Evolutionary conservation across 2,888 invertebrate species (phyloP), one percentile per base, ranked within the genome.

Genomic region (Altica lythri): DNA sequence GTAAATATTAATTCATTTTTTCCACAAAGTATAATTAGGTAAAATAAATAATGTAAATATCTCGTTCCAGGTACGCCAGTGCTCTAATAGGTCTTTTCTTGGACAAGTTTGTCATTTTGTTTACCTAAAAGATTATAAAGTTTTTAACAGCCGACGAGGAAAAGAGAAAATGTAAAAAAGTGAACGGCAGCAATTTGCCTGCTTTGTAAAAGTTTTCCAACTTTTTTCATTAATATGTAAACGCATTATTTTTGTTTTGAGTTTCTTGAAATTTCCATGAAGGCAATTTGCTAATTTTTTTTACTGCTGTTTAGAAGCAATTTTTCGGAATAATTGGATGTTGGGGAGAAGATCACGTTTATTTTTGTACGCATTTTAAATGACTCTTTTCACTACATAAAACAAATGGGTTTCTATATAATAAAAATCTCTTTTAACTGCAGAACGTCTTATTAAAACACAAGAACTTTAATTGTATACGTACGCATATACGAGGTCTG

Each of bases 221-320:
- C 17, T 30, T 49, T 49, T 49, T 42, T 49, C 49, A 40, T 40
- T 40, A 49, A 49, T 49, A 49, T 40, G 19, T 40, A 40, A 48
- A 48, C 38, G 48, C 48, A 40, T 48, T 48, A 38, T 38, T 48
- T 48, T 48, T 48, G 48, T 48, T 48, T 48, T 38, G 48, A 48
- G 30, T 48, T 48, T 35, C 19, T 12, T 48, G 13, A 29, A 38
- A 48, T 38, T 48, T 48, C 17, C 27, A 38, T n/a, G 19, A 48
- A 30, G 48, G 10, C 34, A 12, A 14, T 34, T 35, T 30, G 19
- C 10, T 34, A 30, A 30, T 38, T 38, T 29, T 30, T 47, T 38
- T 48, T 45, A 22, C 38, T 29, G 37, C 48, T 40, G 48, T 38
- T 29, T 30, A 38, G 18, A 19, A 30, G 48, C 22, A 38, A 48